Evolutionary conservation across 2,888 invertebrate species (phyloP), one percentile per base, ranked within the genome.

Genomic region (Orthonevra nobilis): DNA sequence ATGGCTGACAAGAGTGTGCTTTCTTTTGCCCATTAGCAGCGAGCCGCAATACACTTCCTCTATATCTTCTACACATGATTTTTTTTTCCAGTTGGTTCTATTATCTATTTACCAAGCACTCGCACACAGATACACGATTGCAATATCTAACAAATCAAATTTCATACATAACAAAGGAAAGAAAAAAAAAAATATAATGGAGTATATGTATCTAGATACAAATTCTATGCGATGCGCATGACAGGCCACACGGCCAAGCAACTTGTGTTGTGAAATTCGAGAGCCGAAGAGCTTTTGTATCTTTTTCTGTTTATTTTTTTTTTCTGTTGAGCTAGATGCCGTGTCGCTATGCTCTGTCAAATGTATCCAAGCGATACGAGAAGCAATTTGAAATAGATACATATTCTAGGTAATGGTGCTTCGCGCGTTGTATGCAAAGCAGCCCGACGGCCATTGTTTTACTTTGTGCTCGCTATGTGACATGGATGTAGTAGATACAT

Each of bases 211-310:
- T 79, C 72, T 79, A 72, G 77, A 72, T 79, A 72, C 72, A 66
- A 79, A 79, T 79, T 72, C 77, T 72, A 48, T 54, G 72, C 77
- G 77, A 79, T 79, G 77, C 77, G 77, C 77, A 79, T 79, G 77
- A 79, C 77, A 34, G 72, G 72, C 77, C 70, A 77, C 75, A 77
- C 58, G 42, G 58, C 75, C 75, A 64, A 64, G 63, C 56, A 64
- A 70, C 70, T 64, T 69, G n/a, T n/a, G 50, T 77, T 77, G 58
- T 70, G 75, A 77, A 70, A 77, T 64, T 63, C 50, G 36, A 64
- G 64, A 75, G 75, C 69, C 69, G 68, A 17, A 2, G 30, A 15
- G 14, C 4, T 34, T n/a, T 14, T 5, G 30, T 23, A 6, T 48
- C 9, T 26, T 50, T 34, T 26, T 30, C 32, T 42, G 20, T 26